A percentile compares a stretch with the other conserved stretches of the same genome.
Evolutionary conservation across 2,113 vertebrate species (phyloP).

Genomic region (Heterochromis multidens): DNA sequence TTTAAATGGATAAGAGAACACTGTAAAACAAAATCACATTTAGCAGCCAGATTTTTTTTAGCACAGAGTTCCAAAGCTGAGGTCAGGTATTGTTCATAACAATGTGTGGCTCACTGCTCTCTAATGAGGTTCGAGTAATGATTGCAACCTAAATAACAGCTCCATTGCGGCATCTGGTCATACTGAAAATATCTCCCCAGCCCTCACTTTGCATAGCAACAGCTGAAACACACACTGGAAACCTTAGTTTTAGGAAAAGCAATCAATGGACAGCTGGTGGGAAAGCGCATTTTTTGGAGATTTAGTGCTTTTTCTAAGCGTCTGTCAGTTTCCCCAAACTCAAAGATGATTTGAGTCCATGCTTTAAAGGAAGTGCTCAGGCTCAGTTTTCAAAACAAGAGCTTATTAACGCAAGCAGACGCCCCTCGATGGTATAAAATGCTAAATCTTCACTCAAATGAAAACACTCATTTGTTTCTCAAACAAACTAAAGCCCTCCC

Average conservation of each 20-base stretch:
- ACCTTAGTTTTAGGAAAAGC: neutral
- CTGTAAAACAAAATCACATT: slow-evolving; percentile 57
- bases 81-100: slow-evolving; percentile 45
- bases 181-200: slow-evolving; percentile 26
- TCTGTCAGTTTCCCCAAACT: neutral
- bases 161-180: slow-evolving; percentile 41
- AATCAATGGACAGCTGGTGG: neutral
- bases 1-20: slow-evolving; percentile 53
- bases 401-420: slow-evolving; percentile 12
- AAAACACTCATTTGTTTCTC: slow-evolving; percentile 42
- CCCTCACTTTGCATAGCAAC: neutral
- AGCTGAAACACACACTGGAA: neutral
- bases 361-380: slow-evolving; percentile 44
- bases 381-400: slow-evolving; percentile 53
- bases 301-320: neutral
- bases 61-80: slow-evolving; percentile 44
- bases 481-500: slow-evolving; percentile 42
- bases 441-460: slow-evolving; percentile 11
- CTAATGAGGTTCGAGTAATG: slow-evolving; percentile 65
- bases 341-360: slow-evolving; percentile 20
- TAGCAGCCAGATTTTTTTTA: slow-evolving; percentile 28
- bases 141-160: slow-evolving; percentile 47
- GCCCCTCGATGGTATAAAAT: slow-evolving; percentile 29
- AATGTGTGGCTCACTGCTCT: slow-evolving; percentile 50
- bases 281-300: neutral